Conservation (phyloP, 2,113 vertebrate genomes). For the Syngnathus floridae region DNA sequence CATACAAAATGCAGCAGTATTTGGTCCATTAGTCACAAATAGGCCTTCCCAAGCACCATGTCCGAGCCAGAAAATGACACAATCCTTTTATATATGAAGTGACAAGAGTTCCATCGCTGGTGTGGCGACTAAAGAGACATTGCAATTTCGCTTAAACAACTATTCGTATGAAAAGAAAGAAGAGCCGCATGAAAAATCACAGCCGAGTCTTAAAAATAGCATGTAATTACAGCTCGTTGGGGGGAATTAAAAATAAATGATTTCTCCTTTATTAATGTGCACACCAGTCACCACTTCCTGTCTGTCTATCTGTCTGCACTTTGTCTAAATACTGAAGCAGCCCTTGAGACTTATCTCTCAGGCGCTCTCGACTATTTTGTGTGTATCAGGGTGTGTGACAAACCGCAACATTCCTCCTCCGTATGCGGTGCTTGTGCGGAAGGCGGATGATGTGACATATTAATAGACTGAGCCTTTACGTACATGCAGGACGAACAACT, state of each 20-base stretch:
- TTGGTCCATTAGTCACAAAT: not conserved
- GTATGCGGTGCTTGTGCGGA: slow-evolving; percentile 25
- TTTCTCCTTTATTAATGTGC: slow-evolving; percentile 77
- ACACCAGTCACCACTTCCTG: slow-evolving; percentile 59
- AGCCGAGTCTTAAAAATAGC: slow-evolving; percentile 71
- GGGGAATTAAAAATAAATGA: slow-evolving; percentile 81
- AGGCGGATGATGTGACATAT: slow-evolving; percentile 22
- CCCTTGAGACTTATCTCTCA: slow-evolving; percentile 38
- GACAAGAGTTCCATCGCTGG: not conserved
- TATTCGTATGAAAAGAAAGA: slow-evolving; percentile 5
- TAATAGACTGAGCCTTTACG: slow-evolving; percentile 27
- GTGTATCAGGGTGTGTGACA: not conserved
- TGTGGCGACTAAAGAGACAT: not conserved
- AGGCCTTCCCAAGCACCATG: not conserved
- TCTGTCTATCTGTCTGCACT: slow-evolving; percentile 46
- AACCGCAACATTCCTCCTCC: slow-evolving; percentile 12
- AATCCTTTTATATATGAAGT: not conserved
- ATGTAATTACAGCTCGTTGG: slow-evolving; percentile 76
- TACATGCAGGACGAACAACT: slow-evolving; percentile 17
- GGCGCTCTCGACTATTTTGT: slow-evolving; percentile 9
- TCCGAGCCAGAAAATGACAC: not conserved
- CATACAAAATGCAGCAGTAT: not conserved
- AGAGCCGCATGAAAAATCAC: slow-evolving; percentile 55
- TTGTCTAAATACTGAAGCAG: slow-evolving; percentile 59
- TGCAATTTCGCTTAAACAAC: slow-evolving; percentile 19